Conservation (phyloP, 2,113 vertebrate species). For the Fukomys damarensis region DNA sequence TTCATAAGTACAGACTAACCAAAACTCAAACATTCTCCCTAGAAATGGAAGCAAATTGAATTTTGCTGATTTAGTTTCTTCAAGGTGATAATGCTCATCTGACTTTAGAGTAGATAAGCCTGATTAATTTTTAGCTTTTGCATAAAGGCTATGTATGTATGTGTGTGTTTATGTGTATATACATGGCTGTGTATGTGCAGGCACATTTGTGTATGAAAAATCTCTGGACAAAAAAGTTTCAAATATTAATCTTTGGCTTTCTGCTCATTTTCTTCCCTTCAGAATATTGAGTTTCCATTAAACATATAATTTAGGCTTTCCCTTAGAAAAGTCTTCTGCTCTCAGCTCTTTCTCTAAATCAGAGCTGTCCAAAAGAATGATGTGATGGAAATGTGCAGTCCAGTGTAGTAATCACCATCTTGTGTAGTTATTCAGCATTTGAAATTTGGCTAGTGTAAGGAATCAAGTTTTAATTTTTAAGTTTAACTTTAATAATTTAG, state of each 20-base stretch:
- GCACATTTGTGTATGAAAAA: background rate
- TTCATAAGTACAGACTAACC: background rate
- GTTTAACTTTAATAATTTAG: constrained; percentile 13
- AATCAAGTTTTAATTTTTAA: constrained; percentile 4
- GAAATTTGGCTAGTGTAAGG: background rate
- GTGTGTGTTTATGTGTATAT: background rate
- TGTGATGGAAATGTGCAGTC: background rate
- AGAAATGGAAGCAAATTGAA: constrained; percentile 33
- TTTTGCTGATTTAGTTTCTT: background rate
- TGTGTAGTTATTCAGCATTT: background rate
- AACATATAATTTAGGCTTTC: background rate
- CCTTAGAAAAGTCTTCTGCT: background rate
- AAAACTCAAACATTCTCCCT: background rate
- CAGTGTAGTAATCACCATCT: background rate
- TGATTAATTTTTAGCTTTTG: background rate
- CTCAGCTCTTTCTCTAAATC: background rate
- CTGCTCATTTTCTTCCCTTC: background rate
- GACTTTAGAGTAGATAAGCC: background rate
- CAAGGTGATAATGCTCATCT: background rate
- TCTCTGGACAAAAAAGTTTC: background rate
- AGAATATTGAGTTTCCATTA: background rate
- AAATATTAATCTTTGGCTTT: background rate
- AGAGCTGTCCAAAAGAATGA: background rate
- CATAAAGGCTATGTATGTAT: background rate
- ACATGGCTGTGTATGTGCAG: background rate